Evolutionary conservation across 2,888 invertebrate species (phyloP).

Genomic region (Megalurothrips usitatus): DNA sequence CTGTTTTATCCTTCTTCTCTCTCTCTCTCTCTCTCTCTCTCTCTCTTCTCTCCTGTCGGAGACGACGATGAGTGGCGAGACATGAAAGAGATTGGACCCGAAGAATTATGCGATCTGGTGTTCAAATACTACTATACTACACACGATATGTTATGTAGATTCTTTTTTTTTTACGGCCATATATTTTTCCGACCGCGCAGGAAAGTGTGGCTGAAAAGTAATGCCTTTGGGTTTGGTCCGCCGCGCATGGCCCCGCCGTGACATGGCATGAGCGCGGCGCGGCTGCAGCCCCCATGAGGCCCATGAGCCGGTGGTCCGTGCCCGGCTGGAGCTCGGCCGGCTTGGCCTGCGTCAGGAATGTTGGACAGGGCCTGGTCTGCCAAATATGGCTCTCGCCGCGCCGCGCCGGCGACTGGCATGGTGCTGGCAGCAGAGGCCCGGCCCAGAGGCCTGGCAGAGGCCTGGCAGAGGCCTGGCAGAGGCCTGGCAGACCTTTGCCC

Average conservation of each 20-base stretch:
- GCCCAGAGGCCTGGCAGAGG: not conserved
- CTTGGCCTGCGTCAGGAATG: slow-evolving; percentile 14
- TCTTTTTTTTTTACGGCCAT: too few relatives aligned
- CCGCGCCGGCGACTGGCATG: not conserved
- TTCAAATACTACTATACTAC: too few relatives aligned
- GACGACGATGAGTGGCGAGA: too few relatives aligned
- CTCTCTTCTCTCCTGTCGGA: too few relatives aligned
- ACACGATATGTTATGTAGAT: too few relatives aligned
- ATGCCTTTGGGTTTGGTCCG: too few relatives aligned
- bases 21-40: too few relatives aligned
- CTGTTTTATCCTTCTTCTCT: too few relatives aligned
- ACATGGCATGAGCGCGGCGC: not conserved
- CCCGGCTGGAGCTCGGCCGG: not conserved
- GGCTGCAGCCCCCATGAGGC: not conserved
- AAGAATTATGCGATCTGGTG: too few relatives aligned
- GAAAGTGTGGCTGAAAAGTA: too few relatives aligned
- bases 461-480: not conserved
- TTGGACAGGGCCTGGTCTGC: not conserved
- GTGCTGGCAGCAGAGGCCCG: not conserved
- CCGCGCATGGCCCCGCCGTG: too few relatives aligned
- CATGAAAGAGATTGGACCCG: not conserved
- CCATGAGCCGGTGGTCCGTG: not conserved
- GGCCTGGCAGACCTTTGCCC: not conserved
- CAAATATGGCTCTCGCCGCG: not conserved
- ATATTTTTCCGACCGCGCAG: too few relatives aligned